These are phyloP conservation scores for Coelopa pilipes DNA, from an alignment of 2,888 invertebrate genomes.

Conservation along the genomic window DNA sequence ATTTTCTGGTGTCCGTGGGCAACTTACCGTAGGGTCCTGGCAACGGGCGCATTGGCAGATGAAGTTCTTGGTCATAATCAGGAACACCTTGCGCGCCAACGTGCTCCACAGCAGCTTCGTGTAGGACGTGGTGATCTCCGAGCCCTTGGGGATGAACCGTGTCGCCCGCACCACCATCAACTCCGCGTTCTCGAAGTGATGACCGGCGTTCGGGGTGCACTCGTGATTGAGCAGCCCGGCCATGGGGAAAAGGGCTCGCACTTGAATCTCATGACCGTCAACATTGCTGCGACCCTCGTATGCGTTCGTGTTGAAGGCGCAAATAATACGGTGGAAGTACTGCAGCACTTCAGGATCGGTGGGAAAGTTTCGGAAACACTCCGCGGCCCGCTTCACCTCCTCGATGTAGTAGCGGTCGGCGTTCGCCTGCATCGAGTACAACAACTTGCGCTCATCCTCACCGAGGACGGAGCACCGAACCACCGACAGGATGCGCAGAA, in stretches of 20 bases:
- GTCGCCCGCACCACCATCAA: slow-evolving; percentile 73
- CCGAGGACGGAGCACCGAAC: slow-evolving; percentile 62
- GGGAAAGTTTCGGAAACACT: slow-evolving; percentile 63
- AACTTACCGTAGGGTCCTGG: slow-evolving; percentile 74
- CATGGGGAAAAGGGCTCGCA: slow-evolving; percentile 75
- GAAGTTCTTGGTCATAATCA: slow-evolving; percentile 75
- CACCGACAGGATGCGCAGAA: slow-evolving; percentile 60
- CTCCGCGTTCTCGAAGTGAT: slow-evolving; percentile 73
- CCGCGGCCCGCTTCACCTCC: slow-evolving; percentile 57
- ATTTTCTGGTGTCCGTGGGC: too few relatives aligned
- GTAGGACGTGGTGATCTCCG: slow-evolving; percentile 75
- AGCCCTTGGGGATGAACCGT: slow-evolving; percentile 72
- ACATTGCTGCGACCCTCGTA: slow-evolving; percentile 60
- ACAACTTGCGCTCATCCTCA: slow-evolving; percentile 56
- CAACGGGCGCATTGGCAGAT: slow-evolving; percentile 76
- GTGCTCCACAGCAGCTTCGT: slow-evolving; percentile 79
- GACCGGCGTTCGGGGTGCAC: slow-evolving; percentile 78
- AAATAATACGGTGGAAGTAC: slow-evolving; percentile 61
- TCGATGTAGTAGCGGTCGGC: slow-evolving; percentile 57
- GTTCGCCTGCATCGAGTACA: slow-evolving; percentile 65
- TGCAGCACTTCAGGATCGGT: slow-evolving; percentile 56
- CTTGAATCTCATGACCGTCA: slow-evolving; percentile 62
- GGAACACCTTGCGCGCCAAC: slow-evolving; percentile 72
- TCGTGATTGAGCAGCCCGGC: slow-evolving; percentile 78
- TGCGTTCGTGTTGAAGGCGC: slow-evolving; percentile 66